These are phyloP conservation scores for Tenodera sinensis DNA, from an alignment of 2,888 invertebrate genomes.

Conservation along the genomic window DNA sequence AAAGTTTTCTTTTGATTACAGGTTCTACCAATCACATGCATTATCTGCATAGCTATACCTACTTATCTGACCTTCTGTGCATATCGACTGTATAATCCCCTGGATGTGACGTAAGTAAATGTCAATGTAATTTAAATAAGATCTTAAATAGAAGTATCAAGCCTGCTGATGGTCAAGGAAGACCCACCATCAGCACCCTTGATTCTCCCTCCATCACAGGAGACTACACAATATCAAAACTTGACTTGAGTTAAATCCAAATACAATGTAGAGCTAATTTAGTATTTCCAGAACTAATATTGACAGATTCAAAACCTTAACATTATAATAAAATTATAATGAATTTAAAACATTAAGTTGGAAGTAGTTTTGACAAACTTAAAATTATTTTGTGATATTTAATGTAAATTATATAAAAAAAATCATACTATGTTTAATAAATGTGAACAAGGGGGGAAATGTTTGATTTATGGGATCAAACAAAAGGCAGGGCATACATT, in stretches of 20 bases:
- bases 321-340: too few relatives aligned
- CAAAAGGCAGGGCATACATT: background rate
- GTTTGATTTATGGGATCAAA: background rate
- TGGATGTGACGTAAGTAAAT: constrained; percentile 32
- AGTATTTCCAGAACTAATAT: too few relatives aligned
- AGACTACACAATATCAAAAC: too few relatives aligned
- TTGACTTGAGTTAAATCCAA: too few relatives aligned
- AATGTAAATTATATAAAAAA: background rate
- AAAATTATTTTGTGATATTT: constrained; percentile 1
- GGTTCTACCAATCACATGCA: constrained; percentile 36
- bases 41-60: constrained; percentile 28
- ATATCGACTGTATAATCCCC: constrained; percentile 12
- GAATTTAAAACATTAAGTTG: too few relatives aligned
- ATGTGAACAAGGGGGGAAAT: background rate
- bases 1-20: constrained; percentile 37
- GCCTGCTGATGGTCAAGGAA: too few relatives aligned
- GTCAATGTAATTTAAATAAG: constrained; percentile 23
- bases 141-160: too few relatives aligned
- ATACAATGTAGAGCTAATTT: too few relatives aligned
- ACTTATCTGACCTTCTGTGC: constrained; percentile 26
- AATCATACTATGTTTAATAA: background rate
- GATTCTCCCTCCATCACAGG: too few relatives aligned
- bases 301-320: too few relatives aligned
- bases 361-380: too few relatives aligned
- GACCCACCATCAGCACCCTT: too few relatives aligned